Percentiles rank a stretch among this genome's conserved stretches.
These are phyloP conservation scores for Otolemur garnettii DNA, from an alignment of 2,113 vertebrate genomes.

Conservation along the genomic window DNA sequence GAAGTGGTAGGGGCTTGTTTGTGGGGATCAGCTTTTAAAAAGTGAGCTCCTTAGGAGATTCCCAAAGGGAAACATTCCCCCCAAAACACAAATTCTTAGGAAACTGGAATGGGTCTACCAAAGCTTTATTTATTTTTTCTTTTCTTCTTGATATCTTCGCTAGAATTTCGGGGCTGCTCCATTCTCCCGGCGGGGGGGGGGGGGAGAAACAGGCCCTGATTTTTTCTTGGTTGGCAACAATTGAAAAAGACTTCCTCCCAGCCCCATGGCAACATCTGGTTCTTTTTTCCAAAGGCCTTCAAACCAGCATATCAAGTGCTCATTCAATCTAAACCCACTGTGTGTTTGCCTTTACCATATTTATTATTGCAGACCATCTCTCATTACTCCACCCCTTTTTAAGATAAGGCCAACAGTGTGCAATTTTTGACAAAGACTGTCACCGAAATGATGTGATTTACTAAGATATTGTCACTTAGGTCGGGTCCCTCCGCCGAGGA, in stretches of 20 bases:
- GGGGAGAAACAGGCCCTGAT: not conserved
- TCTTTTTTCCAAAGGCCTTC: constrained; percentile 1
- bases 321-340: constrained; percentile 9
- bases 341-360: constrained; percentile 26
- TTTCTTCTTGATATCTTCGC: not conserved
- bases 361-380: constrained; percentile 46
- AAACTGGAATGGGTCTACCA: not conserved
- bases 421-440: constrained; percentile 80
- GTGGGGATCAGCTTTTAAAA: not conserved
- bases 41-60: not conserved
- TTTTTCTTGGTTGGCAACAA: not conserved
- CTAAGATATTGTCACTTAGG: constrained; percentile 88
- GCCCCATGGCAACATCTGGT: not conserved
- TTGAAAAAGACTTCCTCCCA: not conserved
- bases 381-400: not conserved
- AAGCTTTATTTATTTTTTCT: not conserved
- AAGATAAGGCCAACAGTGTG: constrained; percentile 53
- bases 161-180: not conserved
- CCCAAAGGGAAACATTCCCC: not conserved
- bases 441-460: constrained; percentile 84
- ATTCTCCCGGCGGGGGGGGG: not conserved
- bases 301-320: constrained; percentile 25
- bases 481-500: constrained; percentile 84
- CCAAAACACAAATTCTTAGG: not conserved
- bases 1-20: not conserved